Base-by-base conservation (phyloP, 1,140 invertebrate species). In the Euura lappo region DNA sequence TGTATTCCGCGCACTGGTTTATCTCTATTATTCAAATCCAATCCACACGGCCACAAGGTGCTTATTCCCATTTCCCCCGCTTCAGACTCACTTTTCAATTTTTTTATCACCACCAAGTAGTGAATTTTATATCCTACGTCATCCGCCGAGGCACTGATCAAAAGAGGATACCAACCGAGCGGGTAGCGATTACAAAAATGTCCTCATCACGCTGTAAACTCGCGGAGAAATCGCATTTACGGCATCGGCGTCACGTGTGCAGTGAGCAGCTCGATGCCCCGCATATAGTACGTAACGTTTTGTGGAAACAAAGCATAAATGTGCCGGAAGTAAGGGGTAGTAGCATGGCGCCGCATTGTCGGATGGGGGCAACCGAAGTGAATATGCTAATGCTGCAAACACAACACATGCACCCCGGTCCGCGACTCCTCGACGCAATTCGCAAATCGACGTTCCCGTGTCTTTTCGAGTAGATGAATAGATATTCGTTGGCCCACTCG, bases 241-340 rank as follows among this genome's bases (percentile, higher is more conserved):
- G 3, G 51, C 3, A 60, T 60, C 6, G 51, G 51, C 13, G 28
- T 11, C 51, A 6, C 2, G 51, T 60, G 51, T 60, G 51, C 51
- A 60, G 51, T 8, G 8, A 60, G 51, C 13, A 60, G n/a, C 51
- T 8, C 51, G 51, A 8, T 60, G 51, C 51, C 8, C 51, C n/a
- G n/a, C n/a, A 28, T 28, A 28, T 28, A 28, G 51, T 60, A n/a
- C 28, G 28, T n/a, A 8, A 60, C 51, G 51, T 60, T 60, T 60
- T 11, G 8, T 60, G 51, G 51, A 60, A 60, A 60, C 51, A 60
- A 60, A 60, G 13, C 51, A 60, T 60, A 60, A 60, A 60, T 60
- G 51, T 60, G 51, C 51, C 51, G 51, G 51, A 60, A 60, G 51
- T 60, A 60, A 60, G 51, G 51, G 51, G 51, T 60, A 60, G 51